Evolutionary conservation across 2,113 vertebrate species (phyloP).

Genomic region (Myotis davidii): DNA sequence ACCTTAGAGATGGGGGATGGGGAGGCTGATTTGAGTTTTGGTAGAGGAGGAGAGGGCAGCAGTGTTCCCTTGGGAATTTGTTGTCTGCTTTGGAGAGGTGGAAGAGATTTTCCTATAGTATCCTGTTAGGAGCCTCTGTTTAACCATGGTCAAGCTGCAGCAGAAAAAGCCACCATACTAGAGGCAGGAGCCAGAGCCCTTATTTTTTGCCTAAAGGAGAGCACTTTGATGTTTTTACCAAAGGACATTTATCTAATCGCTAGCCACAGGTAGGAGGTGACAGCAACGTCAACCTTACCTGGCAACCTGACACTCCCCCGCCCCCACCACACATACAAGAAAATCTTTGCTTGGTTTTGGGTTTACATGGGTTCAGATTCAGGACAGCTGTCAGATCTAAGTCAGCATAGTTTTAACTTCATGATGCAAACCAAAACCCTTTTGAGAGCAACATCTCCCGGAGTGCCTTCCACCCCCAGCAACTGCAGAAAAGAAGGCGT

Average conservation of each 20-base stretch:
- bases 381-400: conserved; percentile 61
- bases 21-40: neutral
- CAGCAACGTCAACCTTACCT: neutral
- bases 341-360: neutral
- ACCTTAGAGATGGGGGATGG: neutral
- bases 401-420: conserved; percentile 47
- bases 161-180: neutral
- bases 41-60: neutral
- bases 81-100: neutral
- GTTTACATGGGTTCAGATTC: neutral
- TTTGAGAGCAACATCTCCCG: conserved; percentile 67
- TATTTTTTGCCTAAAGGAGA: neutral
- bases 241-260: neutral
- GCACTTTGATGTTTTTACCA: neutral
- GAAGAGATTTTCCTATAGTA: neutral
- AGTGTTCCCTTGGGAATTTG: neutral
- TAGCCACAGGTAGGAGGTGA: neutral
- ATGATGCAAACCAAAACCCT: conserved; percentile 65
- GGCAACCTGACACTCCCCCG: neutral
- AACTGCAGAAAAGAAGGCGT: conserved; percentile 69
- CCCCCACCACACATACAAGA: neutral
- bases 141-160: neutral
- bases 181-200: neutral
- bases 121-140: neutral
- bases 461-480: conserved; percentile 65